Percentiles rank a stretch among this genome's conserved stretches.
phyloP scores from a whole-genome alignment of 53 echinoderm and acorn worm species.

The Antedon mediterranea region DNA sequence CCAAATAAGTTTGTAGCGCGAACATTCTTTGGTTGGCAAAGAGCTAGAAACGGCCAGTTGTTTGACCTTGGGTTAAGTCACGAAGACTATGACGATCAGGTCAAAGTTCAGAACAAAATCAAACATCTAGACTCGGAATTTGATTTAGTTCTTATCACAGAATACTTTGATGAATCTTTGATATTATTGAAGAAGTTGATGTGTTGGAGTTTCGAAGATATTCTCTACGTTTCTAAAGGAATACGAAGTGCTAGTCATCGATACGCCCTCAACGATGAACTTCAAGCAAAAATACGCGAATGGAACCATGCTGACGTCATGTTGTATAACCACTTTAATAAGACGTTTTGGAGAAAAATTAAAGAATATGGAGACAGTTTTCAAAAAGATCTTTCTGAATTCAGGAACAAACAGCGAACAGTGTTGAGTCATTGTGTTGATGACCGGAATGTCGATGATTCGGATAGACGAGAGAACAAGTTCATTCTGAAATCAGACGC shows the following conservation, averaged over 20 bases:
- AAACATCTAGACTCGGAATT: background rate
- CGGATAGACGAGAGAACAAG: background rate
- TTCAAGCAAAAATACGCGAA: background rate
- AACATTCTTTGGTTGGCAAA: background rate
- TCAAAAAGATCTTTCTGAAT: background rate
- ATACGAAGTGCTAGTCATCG: background rate
- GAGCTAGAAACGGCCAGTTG: background rate
- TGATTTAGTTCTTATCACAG: background rate
- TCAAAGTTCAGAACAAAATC: background rate
- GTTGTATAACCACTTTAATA: background rate
- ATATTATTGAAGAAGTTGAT: background rate
- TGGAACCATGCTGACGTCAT: background rate
- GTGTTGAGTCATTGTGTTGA: background rate
- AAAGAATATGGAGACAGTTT: background rate
- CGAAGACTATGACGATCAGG: background rate
- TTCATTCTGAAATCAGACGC: background rate
- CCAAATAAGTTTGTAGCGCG: background rate
- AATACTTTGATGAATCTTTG: slow-evolving; percentile 4
- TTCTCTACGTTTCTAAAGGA: background rate
- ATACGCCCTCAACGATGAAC: background rate
- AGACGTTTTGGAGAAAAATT: slow-evolving; percentile 1
- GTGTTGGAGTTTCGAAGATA: slow-evolving; percentile 1
- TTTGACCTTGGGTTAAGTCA: background rate
- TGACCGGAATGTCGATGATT: background rate
- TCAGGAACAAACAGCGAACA: background rate